Evolutionary conservation across 2,888 invertebrate species (phyloP).

Genomic region (Hypolimnas misippus): DNA sequence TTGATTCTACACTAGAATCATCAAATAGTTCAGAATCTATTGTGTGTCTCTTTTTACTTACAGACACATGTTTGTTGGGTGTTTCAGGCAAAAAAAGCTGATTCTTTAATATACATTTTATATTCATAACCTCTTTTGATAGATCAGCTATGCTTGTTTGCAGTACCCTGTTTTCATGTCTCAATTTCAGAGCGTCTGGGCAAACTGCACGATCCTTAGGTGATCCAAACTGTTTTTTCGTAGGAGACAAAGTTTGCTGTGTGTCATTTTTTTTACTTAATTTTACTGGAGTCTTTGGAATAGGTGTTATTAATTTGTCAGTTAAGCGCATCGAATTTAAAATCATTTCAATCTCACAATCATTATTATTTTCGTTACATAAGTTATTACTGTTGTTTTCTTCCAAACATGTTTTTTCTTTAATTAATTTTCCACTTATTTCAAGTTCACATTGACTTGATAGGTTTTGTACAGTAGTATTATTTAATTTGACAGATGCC

Average conservation of each 20-base stretch:
- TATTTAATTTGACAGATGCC: slow-evolving; percentile 6
- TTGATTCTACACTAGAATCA: slow-evolving; percentile 31
- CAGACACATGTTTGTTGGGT: slow-evolving; percentile 11
- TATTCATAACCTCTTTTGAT: slow-evolving; percentile 48
- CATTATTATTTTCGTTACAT: slow-evolving; percentile 47
- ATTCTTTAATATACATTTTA: slow-evolving; percentile 48
- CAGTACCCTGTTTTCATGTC: slow-evolving; percentile 50
- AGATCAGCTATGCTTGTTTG: slow-evolving; percentile 45
- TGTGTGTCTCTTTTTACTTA: slow-evolving; percentile 11
- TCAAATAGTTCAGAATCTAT: slow-evolving; percentile 21
- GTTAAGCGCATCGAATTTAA: slow-evolving; percentile 60
- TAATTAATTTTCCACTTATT: slow-evolving; percentile 38
- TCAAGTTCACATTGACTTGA: slow-evolving; percentile 40
- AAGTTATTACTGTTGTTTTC: slow-evolving; percentile 55
- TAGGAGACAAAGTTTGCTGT: slow-evolving; percentile 13
- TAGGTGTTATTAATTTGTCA: slow-evolving; percentile 58
- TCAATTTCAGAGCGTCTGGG: slow-evolving; percentile 48
- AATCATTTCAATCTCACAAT: slow-evolving; percentile 66
- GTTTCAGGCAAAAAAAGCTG: slow-evolving; percentile 24
- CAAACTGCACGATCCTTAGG: slow-evolving; percentile 36
- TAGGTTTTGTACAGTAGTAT: slow-evolving; percentile 31
- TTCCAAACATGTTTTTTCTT: slow-evolving; percentile 57
- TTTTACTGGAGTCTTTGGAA: slow-evolving; percentile 60
- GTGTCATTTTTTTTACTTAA: slow-evolving; percentile 29
- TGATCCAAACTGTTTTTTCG: slow-evolving; percentile 10